Conservation (phyloP, 2,797 vertebrate species). For the Malacoctenus gilli region DNA sequence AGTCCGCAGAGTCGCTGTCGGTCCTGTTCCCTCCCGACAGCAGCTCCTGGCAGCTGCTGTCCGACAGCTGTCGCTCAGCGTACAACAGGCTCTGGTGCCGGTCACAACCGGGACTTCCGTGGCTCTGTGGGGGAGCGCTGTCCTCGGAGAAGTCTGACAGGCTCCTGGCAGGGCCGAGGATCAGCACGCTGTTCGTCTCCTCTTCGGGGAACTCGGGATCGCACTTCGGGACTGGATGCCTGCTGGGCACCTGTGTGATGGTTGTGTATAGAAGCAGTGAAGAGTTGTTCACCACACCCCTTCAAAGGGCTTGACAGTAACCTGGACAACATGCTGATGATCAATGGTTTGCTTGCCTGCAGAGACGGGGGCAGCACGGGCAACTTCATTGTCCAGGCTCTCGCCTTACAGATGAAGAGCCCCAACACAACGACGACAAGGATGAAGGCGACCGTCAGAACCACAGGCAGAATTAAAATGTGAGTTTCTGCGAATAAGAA, state of each 20-base stretch:
- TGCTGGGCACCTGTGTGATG: too few relatives aligned
- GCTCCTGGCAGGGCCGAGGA: background rate
- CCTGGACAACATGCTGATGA: too few relatives aligned
- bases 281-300: too few relatives aligned
- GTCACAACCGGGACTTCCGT: rapidly evolving
- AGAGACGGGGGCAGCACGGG: rapidly evolving
- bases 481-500: background rate
- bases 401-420: rapidly evolving
- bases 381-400: background rate
- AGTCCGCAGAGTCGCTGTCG: background rate
- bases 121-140: rapidly evolving
- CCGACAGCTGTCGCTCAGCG: rapidly evolving
- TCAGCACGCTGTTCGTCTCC: rapidly evolving
- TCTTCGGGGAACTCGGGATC: rapidly evolving
- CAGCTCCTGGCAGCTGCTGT: background rate
- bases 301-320: too few relatives aligned
- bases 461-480: rapidly evolving
- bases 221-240: too few relatives aligned
- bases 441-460: conserved; percentile 1
- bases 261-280: too few relatives aligned
- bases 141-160: background rate
- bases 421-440: rapidly evolving
- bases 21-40: rapidly evolving
- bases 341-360: rapidly evolving
- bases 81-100: rapidly evolving